Base-by-base conservation (phyloP, 2,113 vertebrate species). In the Colossoma macropomum region DNA sequence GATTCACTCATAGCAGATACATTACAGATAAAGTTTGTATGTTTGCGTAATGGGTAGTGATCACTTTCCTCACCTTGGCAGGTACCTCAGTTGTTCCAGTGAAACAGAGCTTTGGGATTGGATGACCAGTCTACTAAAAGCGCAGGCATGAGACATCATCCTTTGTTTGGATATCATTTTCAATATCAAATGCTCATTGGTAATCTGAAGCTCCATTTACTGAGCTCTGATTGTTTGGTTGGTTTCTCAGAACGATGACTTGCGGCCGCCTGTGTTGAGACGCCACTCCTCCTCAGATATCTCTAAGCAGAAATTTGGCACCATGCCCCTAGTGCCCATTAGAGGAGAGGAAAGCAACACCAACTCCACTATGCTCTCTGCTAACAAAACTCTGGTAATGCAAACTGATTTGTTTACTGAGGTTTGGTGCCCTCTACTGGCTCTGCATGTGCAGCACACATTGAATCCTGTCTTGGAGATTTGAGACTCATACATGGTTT, bases 41-140 rank as follows among this genome's bases (percentile, higher is more conserved):
- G 71, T 3, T 32, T 60, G 19, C 56, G 68, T 66, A 27, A 75
- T 63, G 16, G n/a, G 32, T 74, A n/a, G 45, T 62, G 68, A 77
- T 68, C n/a, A 6, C 7, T 78, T 68, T 81, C 11, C 23, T 75
- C 25, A 62, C 59, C 41, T 59, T 65, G 21, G 70, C 91, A 98
- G 98, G 88, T 98, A 91, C 87, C 90, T 99, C 75, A 95, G 95
- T 84, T 98, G 97, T 82, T 89, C 89, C 0, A 92, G 92, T 0
- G 95, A 97, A 89, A 90, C 95, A 0, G 97, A 99, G 74, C 93
- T 98, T 87, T 99, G 98, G 98, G 97, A 98, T 86, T 99, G 98
- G 98, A 96, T 96, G 85, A 96, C 95, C 74, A 95, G 96, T 90
- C 96, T 99, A 89, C 94, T 99, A 60, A 97, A 96, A 90, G 96